A percentile compares a stretch with the other conserved stretches of the same genome.
Evolutionary conservation across 2,888 invertebrate species (phyloP).

Genomic region (Torymus auratus): DNA sequence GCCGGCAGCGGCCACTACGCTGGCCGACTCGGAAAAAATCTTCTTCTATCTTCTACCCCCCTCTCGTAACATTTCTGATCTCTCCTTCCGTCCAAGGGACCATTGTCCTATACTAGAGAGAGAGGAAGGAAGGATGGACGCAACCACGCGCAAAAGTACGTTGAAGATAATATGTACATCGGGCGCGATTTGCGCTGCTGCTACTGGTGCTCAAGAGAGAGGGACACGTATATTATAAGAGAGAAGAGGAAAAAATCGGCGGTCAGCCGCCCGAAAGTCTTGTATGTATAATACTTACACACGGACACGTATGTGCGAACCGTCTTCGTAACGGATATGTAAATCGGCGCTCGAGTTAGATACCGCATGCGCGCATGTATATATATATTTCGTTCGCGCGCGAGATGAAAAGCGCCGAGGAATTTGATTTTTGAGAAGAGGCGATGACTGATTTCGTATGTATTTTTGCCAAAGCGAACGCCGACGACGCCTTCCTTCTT

Average conservation of each 20-base stretch:
- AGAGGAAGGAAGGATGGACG: constrained; percentile 26
- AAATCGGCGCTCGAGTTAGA: constrained; percentile 59
- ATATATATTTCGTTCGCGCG: background rate
- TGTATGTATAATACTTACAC: too few relatives aligned
- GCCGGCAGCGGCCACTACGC: constrained; percentile 64
- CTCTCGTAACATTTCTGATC: too few relatives aligned
- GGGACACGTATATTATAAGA: too few relatives aligned
- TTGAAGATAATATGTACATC: constrained; percentile 32
- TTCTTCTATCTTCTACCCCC: too few relatives aligned
- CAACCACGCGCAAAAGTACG: constrained; percentile 40
- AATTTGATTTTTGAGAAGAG: background rate
- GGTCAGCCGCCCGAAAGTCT: constrained; percentile 57
- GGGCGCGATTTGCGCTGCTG: constrained; percentile 13
- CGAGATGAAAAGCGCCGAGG: constrained; percentile 24
- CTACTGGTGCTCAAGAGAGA: too few relatives aligned
- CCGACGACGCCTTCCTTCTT: background rate
- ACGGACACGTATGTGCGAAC: too few relatives aligned
- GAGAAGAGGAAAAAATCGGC: constrained; percentile 41
- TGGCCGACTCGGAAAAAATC: constrained; percentile 43
- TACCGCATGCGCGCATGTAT: background rate
- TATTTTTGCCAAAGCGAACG: background rate
- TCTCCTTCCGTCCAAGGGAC: constrained; percentile 43
- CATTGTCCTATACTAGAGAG: constrained; percentile 62
- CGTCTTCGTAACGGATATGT: constrained; percentile 68
- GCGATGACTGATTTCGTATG: background rate